Conservation (phyloP, 2,797 vertebrate species). For the Atherinosoma microstoma region DNA sequence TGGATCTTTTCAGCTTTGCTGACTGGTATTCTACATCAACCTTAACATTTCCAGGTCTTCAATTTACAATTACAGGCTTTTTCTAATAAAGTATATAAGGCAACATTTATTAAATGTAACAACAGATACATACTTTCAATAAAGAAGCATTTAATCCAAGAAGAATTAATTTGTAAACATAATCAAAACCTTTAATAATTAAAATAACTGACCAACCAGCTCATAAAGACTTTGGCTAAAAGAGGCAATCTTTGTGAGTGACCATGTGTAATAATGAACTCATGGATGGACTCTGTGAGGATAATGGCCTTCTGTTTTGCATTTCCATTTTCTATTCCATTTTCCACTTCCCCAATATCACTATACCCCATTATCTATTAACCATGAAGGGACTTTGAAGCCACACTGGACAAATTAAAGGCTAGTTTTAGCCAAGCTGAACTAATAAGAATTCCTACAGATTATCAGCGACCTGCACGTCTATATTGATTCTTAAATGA, state of each 20-base stretch:
- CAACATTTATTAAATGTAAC: not conserved
- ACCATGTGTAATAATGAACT: slow-evolving; percentile 40
- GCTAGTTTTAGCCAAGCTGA: slow-evolving; percentile 17
- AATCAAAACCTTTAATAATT: not conserved
- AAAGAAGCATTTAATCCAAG: not conserved
- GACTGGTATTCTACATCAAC: not conserved
- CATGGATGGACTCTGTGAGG: slow-evolving; percentile 18
- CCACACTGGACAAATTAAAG: slow-evolving; percentile 1
- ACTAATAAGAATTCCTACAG: slow-evolving; percentile 2
- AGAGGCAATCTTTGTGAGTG: slow-evolving; percentile 21
- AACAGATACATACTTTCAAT: not conserved
- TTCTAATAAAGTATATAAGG: not conserved
- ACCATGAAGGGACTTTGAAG: slow-evolving; percentile 33
- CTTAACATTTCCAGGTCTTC: not conserved
- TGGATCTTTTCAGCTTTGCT: slow-evolving; percentile 30
- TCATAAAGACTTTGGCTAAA: not conserved
- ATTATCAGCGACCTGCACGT: slow-evolving; percentile 2
- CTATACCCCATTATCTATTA: slow-evolving; percentile 36
- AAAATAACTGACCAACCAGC: slow-evolving; percentile 3
- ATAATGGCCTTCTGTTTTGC: slow-evolving; percentile 32
- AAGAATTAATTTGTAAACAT: slow-evolving; percentile 4
- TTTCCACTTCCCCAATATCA: slow-evolving; percentile 31
- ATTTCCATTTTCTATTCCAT: slow-evolving; percentile 47
- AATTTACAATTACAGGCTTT: not conserved
- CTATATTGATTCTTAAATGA: not conserved